Evolutionary conservation across 2,797 vertebrate species (phyloP), one percentile per base, ranked within the genome.

Genomic region (Onychomys leucogaster): DNA sequence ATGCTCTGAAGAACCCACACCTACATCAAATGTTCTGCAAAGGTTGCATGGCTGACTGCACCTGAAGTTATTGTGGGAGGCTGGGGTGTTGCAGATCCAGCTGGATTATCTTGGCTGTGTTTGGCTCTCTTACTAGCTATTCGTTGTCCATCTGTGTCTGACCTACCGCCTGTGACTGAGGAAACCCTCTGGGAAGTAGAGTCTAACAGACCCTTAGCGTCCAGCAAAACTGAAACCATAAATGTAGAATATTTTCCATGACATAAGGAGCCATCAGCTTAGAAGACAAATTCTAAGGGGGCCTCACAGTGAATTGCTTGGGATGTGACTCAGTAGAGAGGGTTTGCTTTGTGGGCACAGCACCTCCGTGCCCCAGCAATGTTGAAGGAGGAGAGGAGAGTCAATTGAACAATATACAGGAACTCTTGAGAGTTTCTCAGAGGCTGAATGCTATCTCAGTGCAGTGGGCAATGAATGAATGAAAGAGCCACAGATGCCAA

Each of bases 241-340:
- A 82, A 95, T 71, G 13, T 67, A 12, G 63, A 76, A 27, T 61
- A 57, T 94, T 95, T 93, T 86, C 11, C 16, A 13, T 89, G 61
- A 77, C 23, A 75, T 63, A 93, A 43, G 14, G 57, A 84, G 27
- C 19, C 71, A 61, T 6, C 19, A 67, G 23, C 71, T 83, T 57
- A 71, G 71, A 91, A 67, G 21, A 63, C n/a, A 94, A 71, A 67
- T 81, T 12, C 29, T 46, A 61, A 92, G 75, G 25, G 23, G 11
- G 14, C 27, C n/a, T 57, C 21, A 10, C 12, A 1, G 23, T 10
- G 34, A 71, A 8, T 27, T 71, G 32, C 49, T n/a, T 46, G 65
- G 65, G 14, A 4, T 37, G 34, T 25, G 43, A 65, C 4, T 37
- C 34, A 10, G 32, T n/a, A 27, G 1, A 61, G 55, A 49, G n/a